Evolutionary conservation across 2,113 vertebrate genomes (phyloP), one percentile per base, ranked within the genome.

Genomic region (Verasper variegatus): DNA sequence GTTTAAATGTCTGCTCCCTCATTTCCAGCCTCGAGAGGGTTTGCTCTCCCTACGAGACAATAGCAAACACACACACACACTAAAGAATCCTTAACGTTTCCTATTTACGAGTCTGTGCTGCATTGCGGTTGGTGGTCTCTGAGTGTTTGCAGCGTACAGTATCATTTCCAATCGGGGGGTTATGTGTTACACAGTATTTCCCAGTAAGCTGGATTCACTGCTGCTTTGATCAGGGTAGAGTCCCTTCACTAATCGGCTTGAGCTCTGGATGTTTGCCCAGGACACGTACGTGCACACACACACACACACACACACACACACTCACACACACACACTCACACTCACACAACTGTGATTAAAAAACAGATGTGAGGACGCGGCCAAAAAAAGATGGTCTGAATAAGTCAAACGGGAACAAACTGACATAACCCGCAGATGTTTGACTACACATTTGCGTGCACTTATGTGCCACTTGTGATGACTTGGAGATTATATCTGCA

Each of bases 191-290:
- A 81, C 77, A 83, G 74, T 76, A 37, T 31, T 76, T 75, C 71
- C 80, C 85, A 84, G 84, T 91, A 89, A 90, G 81, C 84, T 86
- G 88, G 83, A 78, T 84, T 88, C 85, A 78, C 80, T 24, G 54
- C 80, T 55, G 81, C 91, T 91, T 89, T 91, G 88, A 92, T 92
- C 88, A 82, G 77, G 74, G 73, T 80, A 87, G 79, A 87, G 89
- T 89, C 81, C 78, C 81, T 72, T 80, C 64, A 18, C 85, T 91
- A 92, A 92, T 91, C 91, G 74, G 80, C 86, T 89, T 81, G 83
- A 91, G 88, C 91, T 87, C 63, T 90, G 88, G 83, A 84, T 90
- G 81, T 86, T 83, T 87, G 84, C 86, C 79, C 78, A 82, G 83
- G 71, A 90, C 86, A 73, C 67, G 74, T 71, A 70, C 52, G 67